Percentiles rank a stretch among this genome's conserved stretches.
These are phyloP conservation scores for Macrobrachium rosenbergii DNA, from an alignment of 1,140 invertebrate species.

Conservation along the genomic window DNA sequence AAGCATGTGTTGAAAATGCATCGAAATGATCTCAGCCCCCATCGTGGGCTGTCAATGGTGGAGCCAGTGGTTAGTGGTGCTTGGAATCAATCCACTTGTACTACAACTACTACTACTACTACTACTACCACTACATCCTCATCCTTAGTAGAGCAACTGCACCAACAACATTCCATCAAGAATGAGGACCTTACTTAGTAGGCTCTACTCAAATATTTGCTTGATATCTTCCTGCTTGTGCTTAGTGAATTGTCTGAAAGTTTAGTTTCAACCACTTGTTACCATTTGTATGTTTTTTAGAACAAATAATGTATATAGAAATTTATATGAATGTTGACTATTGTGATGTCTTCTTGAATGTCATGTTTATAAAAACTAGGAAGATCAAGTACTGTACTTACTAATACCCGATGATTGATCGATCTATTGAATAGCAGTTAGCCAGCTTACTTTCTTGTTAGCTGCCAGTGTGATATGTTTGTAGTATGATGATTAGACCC, in stretches of 20 bases:
- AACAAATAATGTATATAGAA: conserved; percentile 63
- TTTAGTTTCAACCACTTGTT: conserved; percentile 62
- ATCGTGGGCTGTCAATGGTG: conserved; percentile 57
- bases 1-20: conserved; percentile 62
- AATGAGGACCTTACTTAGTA: conserved; percentile 61
- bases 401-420: conserved; percentile 63
- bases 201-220: conserved; percentile 57
- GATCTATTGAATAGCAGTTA: conserved; percentile 56
- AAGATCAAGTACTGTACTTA: conserved; percentile 41
- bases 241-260: conserved; percentile 62
- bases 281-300: conserved; percentile 63
- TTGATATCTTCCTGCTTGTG: conserved; percentile 63
- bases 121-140: conserved; percentile 32
- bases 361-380: conserved; percentile 47
- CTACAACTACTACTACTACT: conserved; percentile 27
- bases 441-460: conserved; percentile 62
- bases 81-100: conserved; percentile 32
- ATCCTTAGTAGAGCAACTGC: conserved; percentile 26
- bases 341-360: conserved; percentile 64
- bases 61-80: conserved; percentile 50
- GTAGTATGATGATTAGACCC: conserved; percentile 64
- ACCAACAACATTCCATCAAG: conserved; percentile 60
- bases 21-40: conserved; percentile 54
- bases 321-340: conserved; percentile 63
- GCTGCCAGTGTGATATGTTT: conserved; percentile 64